Base-by-base conservation (phyloP, 2,888 invertebrate species). In the Glaucopsyche alexis region DNA sequence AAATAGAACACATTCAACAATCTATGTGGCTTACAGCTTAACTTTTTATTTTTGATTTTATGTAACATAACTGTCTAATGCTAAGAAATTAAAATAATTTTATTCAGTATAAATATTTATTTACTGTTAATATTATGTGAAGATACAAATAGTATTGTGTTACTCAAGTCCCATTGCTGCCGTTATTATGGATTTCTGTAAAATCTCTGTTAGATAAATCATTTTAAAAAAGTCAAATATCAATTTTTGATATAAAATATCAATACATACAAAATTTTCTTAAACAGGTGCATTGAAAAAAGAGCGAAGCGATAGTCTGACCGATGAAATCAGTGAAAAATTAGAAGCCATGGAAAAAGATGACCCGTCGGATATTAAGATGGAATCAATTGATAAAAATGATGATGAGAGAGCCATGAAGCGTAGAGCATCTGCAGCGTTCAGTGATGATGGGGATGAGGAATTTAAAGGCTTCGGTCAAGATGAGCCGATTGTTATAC, bases 401-500 rank as follows among this genome's bases (percentile, higher is more conserved):
- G 47, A 72, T 67, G 73, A 71, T 13, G 65, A 74, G 66, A 79
- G 85, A 77, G 88, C 89, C 1, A 76, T 84, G 29, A 92, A 92
- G 75, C 83, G 92, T n/a, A 85, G 89, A 73, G 91, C 90, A 0
- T 92, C 92, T 0, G 76, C 80, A 0, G 89, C 89, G 0, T 89
- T 91, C 74, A 90, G 86, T 75, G 90, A 90, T 71, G 79, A 76
- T 5, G 85, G 77, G 0, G 82, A 82, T 47, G 87, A 86, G 9
- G 88, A 89, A 40, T 91, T 91, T 74, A 87, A 86, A 76, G 92
- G 92, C 7, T 91, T 92, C 78, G 85, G 84, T n/a, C 75, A 79
- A 4, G 71, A 79, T n/a, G 82, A 87, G 69, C 71, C 78, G 1
- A 83, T 84, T 65, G 79, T 84, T 73, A 79, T 85, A 50, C 79